phyloP scores from a whole-genome alignment of 2,113 vertebrate genomes.

The Upupa epops region DNA sequence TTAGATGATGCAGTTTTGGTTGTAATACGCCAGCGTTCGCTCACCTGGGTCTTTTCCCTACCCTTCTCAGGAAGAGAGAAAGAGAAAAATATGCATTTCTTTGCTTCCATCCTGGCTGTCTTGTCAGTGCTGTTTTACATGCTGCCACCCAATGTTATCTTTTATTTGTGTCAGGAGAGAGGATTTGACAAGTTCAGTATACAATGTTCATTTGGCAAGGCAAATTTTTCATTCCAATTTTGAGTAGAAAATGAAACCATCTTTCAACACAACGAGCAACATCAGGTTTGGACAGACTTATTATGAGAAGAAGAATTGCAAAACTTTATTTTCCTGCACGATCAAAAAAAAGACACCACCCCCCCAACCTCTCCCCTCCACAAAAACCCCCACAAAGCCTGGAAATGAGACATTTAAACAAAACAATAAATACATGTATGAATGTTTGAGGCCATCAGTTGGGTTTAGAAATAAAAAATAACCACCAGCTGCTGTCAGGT shows the following conservation, averaged over 20 bases:
- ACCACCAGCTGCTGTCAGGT: background rate
- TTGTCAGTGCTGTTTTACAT: slow-evolving; percentile 80
- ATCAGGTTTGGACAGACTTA: slow-evolving; percentile 79
- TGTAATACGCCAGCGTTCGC: background rate
- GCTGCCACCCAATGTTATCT: slow-evolving; percentile 75
- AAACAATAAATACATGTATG: slow-evolving; percentile 11
- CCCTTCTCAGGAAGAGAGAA: slow-evolving; percentile 53
- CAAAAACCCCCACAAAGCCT: background rate
- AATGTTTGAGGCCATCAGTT: slow-evolving; percentile 30
- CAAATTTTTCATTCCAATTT: slow-evolving; percentile 76
- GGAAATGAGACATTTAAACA: slow-evolving; percentile 61
- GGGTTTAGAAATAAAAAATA: slow-evolving; percentile 20
- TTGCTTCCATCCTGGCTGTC: slow-evolving; percentile 70
- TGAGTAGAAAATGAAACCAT: slow-evolving; percentile 79
- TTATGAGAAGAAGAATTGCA: slow-evolving; percentile 62
- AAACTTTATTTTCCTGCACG: slow-evolving; percentile 55
- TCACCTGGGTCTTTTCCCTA: slow-evolving; percentile 18
- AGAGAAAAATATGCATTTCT: slow-evolving; percentile 66
- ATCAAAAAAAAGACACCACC: slow-evolving; percentile 14
- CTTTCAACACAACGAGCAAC: slow-evolving; percentile 74
- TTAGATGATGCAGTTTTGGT: slow-evolving; percentile 37
- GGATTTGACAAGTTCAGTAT: slow-evolving; percentile 77
- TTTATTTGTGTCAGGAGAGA: slow-evolving; percentile 82
- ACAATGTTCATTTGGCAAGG: slow-evolving; percentile 77
- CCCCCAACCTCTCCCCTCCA: too few species aligned